A percentile compares a stretch with the other conserved stretches of the same genome.
These are phyloP conservation scores for Graptemys geographica DNA, from an alignment of 2,797 vertebrate genomes.

Conservation along the genomic window DNA sequence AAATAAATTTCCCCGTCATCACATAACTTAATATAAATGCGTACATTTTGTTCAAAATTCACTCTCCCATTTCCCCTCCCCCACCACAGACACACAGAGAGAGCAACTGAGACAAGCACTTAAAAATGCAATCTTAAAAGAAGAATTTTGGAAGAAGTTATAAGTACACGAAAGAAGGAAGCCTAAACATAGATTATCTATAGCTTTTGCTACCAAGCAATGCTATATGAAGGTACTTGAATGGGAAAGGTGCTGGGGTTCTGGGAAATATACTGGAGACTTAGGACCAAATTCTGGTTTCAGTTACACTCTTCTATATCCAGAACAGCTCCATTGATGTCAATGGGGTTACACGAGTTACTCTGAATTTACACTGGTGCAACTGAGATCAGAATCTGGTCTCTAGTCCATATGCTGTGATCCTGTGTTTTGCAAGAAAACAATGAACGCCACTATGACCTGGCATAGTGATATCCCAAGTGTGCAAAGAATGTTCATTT, in stretches of 20 bases:
- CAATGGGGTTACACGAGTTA: background rate
- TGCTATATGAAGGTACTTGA: background rate
- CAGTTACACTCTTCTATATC: background rate
- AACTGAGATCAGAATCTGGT: constrained; percentile 3
- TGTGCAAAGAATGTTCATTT: background rate
- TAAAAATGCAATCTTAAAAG: background rate
- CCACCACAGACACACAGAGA: background rate
- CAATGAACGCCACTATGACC: background rate
- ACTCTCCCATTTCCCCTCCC: too few relatives aligned
- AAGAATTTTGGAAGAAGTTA: background rate
- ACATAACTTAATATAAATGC: background rate
- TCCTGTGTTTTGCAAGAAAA: background rate
- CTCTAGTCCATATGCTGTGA: background rate
- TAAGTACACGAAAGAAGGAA: background rate
- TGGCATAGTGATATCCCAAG: background rate
- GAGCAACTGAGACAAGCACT: background rate
- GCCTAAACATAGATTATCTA: background rate
- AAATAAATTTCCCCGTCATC: background rate
- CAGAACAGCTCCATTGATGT: background rate
- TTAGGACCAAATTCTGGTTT: background rate
- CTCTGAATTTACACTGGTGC: background rate
- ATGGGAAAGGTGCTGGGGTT: background rate
- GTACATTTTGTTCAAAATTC: background rate
- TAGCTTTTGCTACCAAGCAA: background rate
- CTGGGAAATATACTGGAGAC: background rate